These are phyloP conservation scores for Delphinus delphis DNA, from an alignment of 2,113 vertebrate genomes.

Conservation along the genomic window DNA sequence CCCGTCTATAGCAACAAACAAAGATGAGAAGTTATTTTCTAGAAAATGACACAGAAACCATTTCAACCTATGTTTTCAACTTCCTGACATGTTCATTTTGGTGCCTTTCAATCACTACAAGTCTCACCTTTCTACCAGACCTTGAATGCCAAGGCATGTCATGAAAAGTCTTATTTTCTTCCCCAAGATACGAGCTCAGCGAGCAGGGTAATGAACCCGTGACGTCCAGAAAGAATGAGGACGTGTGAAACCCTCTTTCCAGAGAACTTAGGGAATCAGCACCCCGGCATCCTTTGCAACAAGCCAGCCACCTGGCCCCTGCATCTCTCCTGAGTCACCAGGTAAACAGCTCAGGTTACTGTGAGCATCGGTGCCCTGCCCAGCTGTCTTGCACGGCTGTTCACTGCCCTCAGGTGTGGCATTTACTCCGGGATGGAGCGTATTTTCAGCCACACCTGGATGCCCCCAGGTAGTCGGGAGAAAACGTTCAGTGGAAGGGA, in stretches of 20 bases:
- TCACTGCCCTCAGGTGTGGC: not conserved
- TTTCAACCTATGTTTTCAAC: not conserved
- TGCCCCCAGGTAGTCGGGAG: not conserved
- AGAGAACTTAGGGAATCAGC: slow-evolving; percentile 13
- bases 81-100: not conserved
- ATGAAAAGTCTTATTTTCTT: slow-evolving; percentile 51
- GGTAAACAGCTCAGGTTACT: not conserved
- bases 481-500: not conserved
- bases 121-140: not conserved
- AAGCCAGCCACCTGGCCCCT: not conserved
- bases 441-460: slow-evolving; percentile 15
- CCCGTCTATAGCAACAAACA: not conserved
- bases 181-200: not conserved
- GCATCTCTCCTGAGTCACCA: not conserved
- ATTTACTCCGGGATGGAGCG: not conserved
- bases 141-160: slow-evolving; percentile 56
- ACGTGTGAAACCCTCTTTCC: not conserved
- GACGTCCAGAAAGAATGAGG: not conserved
- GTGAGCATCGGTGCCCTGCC: rapidly evolving
- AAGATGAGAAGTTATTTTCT: not conserved
- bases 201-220: slow-evolving; percentile 25
- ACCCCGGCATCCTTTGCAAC: not conserved
- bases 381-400: rapidly evolving
- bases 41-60: not conserved
- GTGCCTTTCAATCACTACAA: not conserved